These are phyloP conservation scores for Petrocephalus sullivani DNA, from an alignment of 2,797 vertebrate genomes.

Conservation along the genomic window DNA sequence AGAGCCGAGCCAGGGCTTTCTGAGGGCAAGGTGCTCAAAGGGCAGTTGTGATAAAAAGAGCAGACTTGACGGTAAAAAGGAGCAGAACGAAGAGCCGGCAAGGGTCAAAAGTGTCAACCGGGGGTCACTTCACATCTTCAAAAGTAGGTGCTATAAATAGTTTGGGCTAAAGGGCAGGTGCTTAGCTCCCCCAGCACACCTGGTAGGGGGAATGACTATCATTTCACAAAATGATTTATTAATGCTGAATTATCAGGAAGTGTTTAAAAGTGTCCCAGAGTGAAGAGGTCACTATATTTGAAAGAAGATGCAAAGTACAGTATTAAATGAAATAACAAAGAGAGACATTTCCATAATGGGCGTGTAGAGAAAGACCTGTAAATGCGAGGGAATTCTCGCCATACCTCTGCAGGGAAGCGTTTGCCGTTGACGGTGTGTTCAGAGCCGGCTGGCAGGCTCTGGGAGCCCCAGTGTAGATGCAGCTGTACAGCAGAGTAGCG, in stretches of 20 bases:
- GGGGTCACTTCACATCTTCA: not conserved
- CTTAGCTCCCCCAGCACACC: not conserved
- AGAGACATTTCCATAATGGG: not conserved
- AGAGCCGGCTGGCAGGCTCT: constrained; percentile 65
- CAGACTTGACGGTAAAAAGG: not conserved
- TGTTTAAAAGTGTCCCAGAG: not conserved
- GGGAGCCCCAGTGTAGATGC: constrained; percentile 92
- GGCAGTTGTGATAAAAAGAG: not conserved
- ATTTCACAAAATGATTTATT: not conserved
- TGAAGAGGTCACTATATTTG: not conserved
- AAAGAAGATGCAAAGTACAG: not conserved
- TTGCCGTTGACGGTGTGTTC: constrained; percentile 78
- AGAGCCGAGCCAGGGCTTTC: not conserved
- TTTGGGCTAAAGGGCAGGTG: not conserved
- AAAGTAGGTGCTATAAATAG: not conserved
- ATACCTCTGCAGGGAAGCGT: constrained; percentile 86
- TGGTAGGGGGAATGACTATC: not conserved
- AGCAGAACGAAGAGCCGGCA: not conserved
- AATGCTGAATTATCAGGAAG: not conserved
- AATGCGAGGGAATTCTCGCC: not conserved
- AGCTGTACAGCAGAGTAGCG: constrained; percentile 80
- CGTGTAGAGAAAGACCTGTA: not conserved
- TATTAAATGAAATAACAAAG: not conserved
- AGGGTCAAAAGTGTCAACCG: not conserved
- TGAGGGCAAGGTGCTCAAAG: not conserved